Evolutionary conservation across 2,888 invertebrate genomes (phyloP).

Genomic region (Daptonema setosum): DNA sequence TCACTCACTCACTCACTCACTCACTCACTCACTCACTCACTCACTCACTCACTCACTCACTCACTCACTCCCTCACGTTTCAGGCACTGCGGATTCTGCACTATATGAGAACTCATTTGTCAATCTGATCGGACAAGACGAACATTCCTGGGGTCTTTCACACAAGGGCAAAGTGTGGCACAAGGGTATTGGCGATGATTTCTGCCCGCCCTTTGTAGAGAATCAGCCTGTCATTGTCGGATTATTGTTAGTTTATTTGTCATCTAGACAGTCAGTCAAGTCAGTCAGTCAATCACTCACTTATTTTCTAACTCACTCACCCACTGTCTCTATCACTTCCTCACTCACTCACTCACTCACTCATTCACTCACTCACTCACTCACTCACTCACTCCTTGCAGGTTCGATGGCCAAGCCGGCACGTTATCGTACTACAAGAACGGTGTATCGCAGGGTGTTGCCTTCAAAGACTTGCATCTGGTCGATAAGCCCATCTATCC

Average conservation of each 20-base stretch:
- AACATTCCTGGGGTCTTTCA: constrained; percentile 47
- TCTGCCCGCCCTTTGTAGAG: constrained; percentile 46
- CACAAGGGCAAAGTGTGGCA: constrained; percentile 52
- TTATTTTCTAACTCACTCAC: too few species aligned
- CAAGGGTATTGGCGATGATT: constrained; percentile 40
- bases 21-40: too few species aligned
- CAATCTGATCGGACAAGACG: constrained; percentile 44
- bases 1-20: too few species aligned
- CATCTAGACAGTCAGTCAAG: too few species aligned
- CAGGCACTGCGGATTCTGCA: constrained; percentile 32
- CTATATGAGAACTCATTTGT: constrained; percentile 42
- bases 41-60: too few species aligned
- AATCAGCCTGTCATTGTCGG: constrained; percentile 47
- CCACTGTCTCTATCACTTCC: too few species aligned
- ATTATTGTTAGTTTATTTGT: constrained; percentile 44
- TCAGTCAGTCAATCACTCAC: too few species aligned
- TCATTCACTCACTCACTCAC: too few species aligned
- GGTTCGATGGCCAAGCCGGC: constrained; percentile 39
- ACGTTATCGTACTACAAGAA: constrained; percentile 46
- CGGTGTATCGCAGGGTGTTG: constrained; percentile 45
- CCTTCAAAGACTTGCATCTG: constrained; percentile 41
- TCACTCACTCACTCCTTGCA: too few species aligned
- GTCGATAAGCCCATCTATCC: constrained; percentile 44
- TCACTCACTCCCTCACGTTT: too few species aligned
- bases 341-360: too few species aligned